phyloP scores from a whole-genome alignment of 2,797 vertebrate species.

The Brachyalestes nurse region DNA sequence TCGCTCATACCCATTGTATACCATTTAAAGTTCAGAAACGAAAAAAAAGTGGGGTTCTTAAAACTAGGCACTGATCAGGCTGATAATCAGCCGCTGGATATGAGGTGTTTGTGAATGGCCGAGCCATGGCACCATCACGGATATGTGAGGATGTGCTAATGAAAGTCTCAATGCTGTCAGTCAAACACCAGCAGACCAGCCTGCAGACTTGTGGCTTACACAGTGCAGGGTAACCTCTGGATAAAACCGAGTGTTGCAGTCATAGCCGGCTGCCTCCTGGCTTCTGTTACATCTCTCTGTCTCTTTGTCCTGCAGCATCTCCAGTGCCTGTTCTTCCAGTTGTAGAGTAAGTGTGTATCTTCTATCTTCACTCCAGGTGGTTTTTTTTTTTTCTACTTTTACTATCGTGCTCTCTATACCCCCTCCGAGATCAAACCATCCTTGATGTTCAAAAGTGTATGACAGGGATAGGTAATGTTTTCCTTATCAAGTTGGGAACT shows the following conservation, averaged over 20 bases:
- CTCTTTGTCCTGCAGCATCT: neutral
- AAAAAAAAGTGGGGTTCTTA: constrained; percentile 38
- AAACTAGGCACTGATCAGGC: constrained; percentile 41
- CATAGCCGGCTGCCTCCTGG: neutral
- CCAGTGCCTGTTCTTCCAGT: neutral
- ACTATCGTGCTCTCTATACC: constrained; percentile 28
- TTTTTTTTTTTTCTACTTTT: constrained; percentile 13
- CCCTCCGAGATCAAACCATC: constrained; percentile 36
- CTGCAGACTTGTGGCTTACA: constrained; percentile 2
- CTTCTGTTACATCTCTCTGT: neutral
- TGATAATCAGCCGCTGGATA: constrained; percentile 32
- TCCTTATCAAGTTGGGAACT: constrained; percentile 53
- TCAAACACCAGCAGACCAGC: constrained; percentile 9
- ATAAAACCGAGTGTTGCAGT: neutral
- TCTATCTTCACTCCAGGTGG: neutral
- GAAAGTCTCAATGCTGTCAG: constrained; percentile 33
- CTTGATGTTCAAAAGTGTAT: constrained; percentile 46
- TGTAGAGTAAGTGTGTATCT: constrained; percentile 17
- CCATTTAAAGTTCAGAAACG: constrained; percentile 46
- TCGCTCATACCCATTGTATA: constrained; percentile 55
- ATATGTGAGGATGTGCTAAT: constrained; percentile 24
- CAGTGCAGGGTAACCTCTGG: neutral
- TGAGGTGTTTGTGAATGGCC: constrained; percentile 41
- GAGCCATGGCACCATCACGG: constrained; percentile 15
- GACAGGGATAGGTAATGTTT: constrained; percentile 49